These are phyloP conservation scores for Zaprionus taronus DNA, from an alignment of 1,140 invertebrate genomes.

Conservation along the genomic window DNA sequence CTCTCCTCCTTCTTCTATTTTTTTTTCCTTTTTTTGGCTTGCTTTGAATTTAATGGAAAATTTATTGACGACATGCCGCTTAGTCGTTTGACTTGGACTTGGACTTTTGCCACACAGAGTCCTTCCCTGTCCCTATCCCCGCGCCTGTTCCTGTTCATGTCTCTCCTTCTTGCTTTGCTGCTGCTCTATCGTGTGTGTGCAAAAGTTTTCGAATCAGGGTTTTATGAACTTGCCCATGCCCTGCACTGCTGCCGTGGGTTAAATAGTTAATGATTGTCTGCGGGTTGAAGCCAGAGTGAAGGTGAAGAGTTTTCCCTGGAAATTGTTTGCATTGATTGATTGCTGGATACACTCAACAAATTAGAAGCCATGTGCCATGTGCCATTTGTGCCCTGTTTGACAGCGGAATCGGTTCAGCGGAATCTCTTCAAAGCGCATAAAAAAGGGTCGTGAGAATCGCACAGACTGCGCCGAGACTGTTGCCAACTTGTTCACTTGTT, in stretches of 20 bases:
- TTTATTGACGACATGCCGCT: slow-evolving; percentile 82
- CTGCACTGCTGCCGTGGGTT: slow-evolving; percentile 51
- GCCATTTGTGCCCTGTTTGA: slow-evolving; percentile 9
- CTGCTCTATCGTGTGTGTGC: slow-evolving; percentile 73
- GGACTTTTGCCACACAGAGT: slow-evolving; percentile 67
- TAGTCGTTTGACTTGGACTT: slow-evolving; percentile 79
- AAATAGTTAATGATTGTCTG: slow-evolving; percentile 70
- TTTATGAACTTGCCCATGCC: slow-evolving; percentile 68
- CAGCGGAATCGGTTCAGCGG: slow-evolving; percentile 10
- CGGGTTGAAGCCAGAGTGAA: slow-evolving; percentile 1
- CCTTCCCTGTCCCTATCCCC: slow-evolving; percentile 5
- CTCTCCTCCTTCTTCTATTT: slow-evolving; percentile 31
- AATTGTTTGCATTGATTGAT: slow-evolving; percentile 52
- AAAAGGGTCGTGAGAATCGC: slow-evolving; percentile 37
- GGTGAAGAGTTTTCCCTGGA: neutral
- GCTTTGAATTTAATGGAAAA: slow-evolving; percentile 82
- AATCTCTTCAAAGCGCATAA: slow-evolving; percentile 14
- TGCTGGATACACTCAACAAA: slow-evolving; percentile 28
- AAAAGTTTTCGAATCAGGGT: slow-evolving; percentile 70
- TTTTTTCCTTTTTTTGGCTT: slow-evolving; percentile 68
- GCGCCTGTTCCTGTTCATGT: no score
- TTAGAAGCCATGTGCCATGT: slow-evolving; percentile 4
- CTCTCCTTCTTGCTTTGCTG: slow-evolving; percentile 8
- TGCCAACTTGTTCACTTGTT: slow-evolving; percentile 61
- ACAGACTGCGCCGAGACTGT: slow-evolving; percentile 21